These are phyloP conservation scores for Darevskia nairensis DNA, from an alignment of 2,797 vertebrate species.

Conservation along the genomic window DNA sequence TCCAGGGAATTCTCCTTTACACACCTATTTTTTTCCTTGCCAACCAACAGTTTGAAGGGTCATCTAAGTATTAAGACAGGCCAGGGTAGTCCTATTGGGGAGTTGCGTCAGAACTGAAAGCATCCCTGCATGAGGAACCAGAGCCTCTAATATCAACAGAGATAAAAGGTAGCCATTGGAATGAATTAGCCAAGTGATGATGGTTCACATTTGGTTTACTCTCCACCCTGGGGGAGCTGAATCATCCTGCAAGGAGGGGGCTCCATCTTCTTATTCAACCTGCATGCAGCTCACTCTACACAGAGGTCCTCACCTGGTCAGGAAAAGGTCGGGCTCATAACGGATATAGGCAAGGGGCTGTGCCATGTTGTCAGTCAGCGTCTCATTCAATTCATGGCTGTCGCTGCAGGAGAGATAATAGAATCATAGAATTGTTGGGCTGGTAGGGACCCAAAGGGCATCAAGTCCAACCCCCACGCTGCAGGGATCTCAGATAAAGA, in stretches of 20 bases:
- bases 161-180: background rate
- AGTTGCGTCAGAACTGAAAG: too few species aligned
- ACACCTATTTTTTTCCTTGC: too few species aligned
- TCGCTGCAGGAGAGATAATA: slow-evolving; percentile 75
- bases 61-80: too few species aligned
- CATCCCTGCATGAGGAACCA: too few species aligned
- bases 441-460: background rate
- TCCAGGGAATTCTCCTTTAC: too few species aligned
- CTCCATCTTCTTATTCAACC: background rate
- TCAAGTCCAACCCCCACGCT: too few species aligned
- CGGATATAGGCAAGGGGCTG: slow-evolving; percentile 82
- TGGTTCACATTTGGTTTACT: background rate
- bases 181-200: background rate
- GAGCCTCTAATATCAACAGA: too few species aligned
- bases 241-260: background rate
- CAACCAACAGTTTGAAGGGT: too few species aligned
- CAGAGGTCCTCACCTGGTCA: slow-evolving; percentile 80
- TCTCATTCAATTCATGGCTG: slow-evolving; percentile 84
- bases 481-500: too few species aligned
- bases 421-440: too few species aligned
- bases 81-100: too few species aligned
- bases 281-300: background rate
- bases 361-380: slow-evolving; percentile 84
- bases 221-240: background rate
- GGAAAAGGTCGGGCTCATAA: slow-evolving; percentile 90